phyloP scores from a whole-genome alignment of 23 tunicate species.

The Halocynthia roretzi region DNA sequence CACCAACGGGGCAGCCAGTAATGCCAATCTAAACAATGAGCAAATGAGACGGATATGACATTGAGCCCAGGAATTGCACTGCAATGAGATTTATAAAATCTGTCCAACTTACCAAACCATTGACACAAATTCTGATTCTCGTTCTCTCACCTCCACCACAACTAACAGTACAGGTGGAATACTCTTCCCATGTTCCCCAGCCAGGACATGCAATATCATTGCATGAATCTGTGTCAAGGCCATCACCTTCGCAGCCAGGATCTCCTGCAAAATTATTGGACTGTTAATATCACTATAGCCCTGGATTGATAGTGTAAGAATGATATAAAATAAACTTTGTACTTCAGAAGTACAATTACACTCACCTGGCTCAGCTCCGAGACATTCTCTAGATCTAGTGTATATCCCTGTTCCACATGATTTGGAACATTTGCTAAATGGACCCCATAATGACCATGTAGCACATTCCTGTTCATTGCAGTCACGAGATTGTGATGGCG shows the following conservation, averaged over 20 bases:
- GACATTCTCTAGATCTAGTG: conserved; percentile 39
- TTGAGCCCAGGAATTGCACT: neutral
- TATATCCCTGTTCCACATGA: conserved; percentile 75
- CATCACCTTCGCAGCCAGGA: conserved; percentile 19
- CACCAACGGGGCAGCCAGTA: conserved; percentile 5
- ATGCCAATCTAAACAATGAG: conserved; percentile 6
- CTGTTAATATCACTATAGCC: neutral
- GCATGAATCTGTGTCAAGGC: conserved; percentile 19
- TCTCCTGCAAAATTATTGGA: neutral
- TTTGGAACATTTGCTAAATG: conserved; percentile 27
- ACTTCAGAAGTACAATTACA: neutral
- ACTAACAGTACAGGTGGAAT: conserved; percentile 22
- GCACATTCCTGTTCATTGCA: conserved; percentile 52
- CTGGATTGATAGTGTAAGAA: neutral
- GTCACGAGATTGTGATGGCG: conserved; percentile 2
- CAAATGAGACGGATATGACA: neutral
- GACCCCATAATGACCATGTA: conserved; percentile 35
- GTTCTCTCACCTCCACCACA: conserved; percentile 26
- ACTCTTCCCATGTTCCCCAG: conserved; percentile 26
- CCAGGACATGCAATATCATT: conserved; percentile 28
- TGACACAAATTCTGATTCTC: conserved; percentile 5
- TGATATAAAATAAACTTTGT: neutral
- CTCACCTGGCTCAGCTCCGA: conserved; percentile 35
- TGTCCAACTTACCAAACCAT: conserved; percentile 15
- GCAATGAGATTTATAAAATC: neutral